Evolutionary conservation across 2,888 invertebrate genomes (phyloP), one percentile per base, ranked within the genome.

Genomic region (Onthophagus sagittarius): DNA sequence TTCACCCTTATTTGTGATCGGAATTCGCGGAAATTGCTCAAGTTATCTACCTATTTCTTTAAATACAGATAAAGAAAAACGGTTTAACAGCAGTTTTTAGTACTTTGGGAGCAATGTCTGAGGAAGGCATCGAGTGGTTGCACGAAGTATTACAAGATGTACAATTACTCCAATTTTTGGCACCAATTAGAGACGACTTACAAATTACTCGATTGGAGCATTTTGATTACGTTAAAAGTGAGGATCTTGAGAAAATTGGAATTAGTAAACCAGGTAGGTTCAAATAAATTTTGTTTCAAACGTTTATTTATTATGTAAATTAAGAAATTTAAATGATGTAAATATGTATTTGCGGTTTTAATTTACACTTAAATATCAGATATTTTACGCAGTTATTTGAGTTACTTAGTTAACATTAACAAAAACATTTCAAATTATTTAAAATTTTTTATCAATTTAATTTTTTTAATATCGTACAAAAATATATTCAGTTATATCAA

Each of bases 171-270:
- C 96, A 97, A 85, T 98, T 98, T 86, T 92, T 95, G 82, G 89
- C 93, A 72, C 90, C 95, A 76, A 93, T 98, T 74, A 89, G 96
- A 77, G 97, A 98, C 88, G 96, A 98, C 83, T 88, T 97, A 77
- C 89, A 95, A 90, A 92, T 98, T 74, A 96, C 98, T 53, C 89
- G 96, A 75, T 86, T 98, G 80, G 93, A 96, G 71, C 99, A 99
- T 86, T 99, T 99, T 84, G 97, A 98, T 81, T 97, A 95, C 89
- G 98, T 99, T n/a, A 94, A 94, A 81, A 88, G 94, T 0, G 97
- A 97, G 79, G 98, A 99, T 86, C 88, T 99, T 82, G 97, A 97
- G 83, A 94, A 94, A 82, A 94, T 98, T 82, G 98, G 98, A 0
- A 90, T 99, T 82, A 96, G 97, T 70, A 95, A 95, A 83, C 98